Conservation (phyloP, 2,888 invertebrate genomes). For the Platycheirus albimanus region DNA sequence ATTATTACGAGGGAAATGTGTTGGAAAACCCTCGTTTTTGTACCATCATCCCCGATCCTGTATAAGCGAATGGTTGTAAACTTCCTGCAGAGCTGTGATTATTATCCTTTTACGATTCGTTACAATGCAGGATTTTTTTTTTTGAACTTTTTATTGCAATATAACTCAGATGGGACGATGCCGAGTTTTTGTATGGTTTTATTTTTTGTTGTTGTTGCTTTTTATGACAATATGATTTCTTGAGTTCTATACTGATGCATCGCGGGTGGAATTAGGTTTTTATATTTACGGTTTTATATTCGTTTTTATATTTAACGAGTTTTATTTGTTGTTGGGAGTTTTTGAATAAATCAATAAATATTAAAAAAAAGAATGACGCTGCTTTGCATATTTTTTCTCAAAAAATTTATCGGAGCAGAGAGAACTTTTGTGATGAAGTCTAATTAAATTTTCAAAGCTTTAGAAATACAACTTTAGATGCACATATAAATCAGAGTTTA, state of each 20-base stretch:
- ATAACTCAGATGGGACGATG: neutral
- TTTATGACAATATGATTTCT: neutral
- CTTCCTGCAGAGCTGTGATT: neutral
- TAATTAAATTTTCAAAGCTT: too few species aligned
- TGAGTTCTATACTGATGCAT: neutral
- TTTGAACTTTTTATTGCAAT: neutral
- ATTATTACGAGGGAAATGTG: conserved; percentile 28
- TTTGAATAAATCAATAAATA: neutral
- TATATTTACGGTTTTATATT: neutral
- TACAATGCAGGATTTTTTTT: neutral
- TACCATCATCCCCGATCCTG: neutral
- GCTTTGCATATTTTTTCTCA: too few species aligned
- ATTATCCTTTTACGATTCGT: neutral
- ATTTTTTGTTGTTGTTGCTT: too few species aligned
- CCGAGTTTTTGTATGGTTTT: neutral
- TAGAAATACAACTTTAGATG: too few species aligned
- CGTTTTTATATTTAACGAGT: conserved; percentile 4
- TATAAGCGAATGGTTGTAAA: neutral
- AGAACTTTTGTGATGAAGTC: too few species aligned
- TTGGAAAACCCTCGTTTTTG: neutral
- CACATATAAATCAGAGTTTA: too few species aligned
- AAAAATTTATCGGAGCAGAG: too few species aligned
- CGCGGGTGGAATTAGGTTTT: neutral
- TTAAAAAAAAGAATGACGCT: too few species aligned
- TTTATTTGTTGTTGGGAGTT: neutral